Evolutionary conservation across 2,888 invertebrate species (phyloP), one percentile per base, ranked within the genome.

Genomic region (Gonocerus acuteangulatus): DNA sequence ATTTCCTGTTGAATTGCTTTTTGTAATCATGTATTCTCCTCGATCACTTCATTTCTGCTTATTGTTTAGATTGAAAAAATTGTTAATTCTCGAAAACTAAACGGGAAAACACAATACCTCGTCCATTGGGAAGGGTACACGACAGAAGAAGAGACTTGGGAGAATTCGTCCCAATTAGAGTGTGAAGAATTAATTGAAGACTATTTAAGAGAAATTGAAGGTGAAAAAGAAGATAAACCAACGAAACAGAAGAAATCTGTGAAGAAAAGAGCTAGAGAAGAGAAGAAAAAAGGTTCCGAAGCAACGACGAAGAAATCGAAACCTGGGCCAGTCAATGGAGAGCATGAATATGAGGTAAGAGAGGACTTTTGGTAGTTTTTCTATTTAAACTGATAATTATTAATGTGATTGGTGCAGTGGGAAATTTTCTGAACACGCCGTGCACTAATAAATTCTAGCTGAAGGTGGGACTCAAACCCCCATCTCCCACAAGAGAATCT

Each of bases 61-160:
- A n/a, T n/a, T n/a, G n/a, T n/a, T n/a, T 15, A 57, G 57, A 45
- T 57, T n/a, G n/a, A 44, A 21, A 57, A 27, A 22, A 57, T 57
- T 19, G 57, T 57, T 16, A 45, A 27, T 2, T 16, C 9, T 2
- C 19, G 57, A n/a, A 45, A 27, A 23, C 4, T 47, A 16, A 42
- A 36, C n/a, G 60, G 60, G 7, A 60, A 60, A 42, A 42, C 27
- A 1, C 60, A 60, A 13, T 60, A 60, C 32, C 49, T 49, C 39
- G 60, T 60, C 18, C 60, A 47, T 16, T 60, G 60, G 60, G 49
- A 16, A 9, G 60, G 60, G 2, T 60, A 60, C 15, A 47, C 19
- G 13, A 42, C 60, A 11, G 60, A 60, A 16, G 60, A 60, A n/a
- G 60, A 60, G 21, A 60, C 60, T 15, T 60, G 60, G 60, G 60